Base-by-base conservation (phyloP, 2,888 invertebrate genomes). In the Cotesia congregata region DNA sequence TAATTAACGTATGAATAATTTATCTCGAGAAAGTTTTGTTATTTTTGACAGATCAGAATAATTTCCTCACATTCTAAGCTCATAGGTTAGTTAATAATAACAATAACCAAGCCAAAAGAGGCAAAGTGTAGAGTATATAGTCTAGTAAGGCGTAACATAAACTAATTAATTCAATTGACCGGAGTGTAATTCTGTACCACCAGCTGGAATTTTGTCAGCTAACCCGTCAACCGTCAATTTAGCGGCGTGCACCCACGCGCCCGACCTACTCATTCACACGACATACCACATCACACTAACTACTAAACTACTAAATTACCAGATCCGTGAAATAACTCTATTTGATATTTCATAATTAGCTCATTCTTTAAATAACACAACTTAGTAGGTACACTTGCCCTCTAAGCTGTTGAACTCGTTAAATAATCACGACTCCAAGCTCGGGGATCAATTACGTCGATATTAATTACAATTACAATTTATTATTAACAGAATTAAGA, bases 161-260 rank as follows among this genome's bases (percentile, higher is more conserved):
- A 78, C 79, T 80, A 78, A 80, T 80, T 80, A 80, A 80, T 78
- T 79, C 75, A 77, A 79, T 79, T 78, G 75, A 78, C 70, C 62
- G 70, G 70, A 67, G 50, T 41, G 70, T 20, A 61, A n/a, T 38
- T 59, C 7, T n/a, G 5, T 59, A 65, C 20, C 15, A 59, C 12
- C 17, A 70, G 3, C 30, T 30, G 70, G 70, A 70, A 70, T 70
- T 70, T 70, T 70, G 50, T 70, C 70, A 70, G 70, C 60, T 70
- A 12, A 70, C 50, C 30, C 60, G 70, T 70, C 70, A 70, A 70
- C 59, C 60, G 70, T 70, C 70, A 70, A 70, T 50, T 70, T 70
- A 50, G n/a, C 50, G 20, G 17, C 17, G n/a, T 39, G n/a, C 39
- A 68, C 39, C 15, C 30, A 62, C 17, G 6, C 62, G 6, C 62